Evolutionary conservation across 2,888 invertebrate genomes (phyloP).

Genomic region (Taenaris catops): DNA sequence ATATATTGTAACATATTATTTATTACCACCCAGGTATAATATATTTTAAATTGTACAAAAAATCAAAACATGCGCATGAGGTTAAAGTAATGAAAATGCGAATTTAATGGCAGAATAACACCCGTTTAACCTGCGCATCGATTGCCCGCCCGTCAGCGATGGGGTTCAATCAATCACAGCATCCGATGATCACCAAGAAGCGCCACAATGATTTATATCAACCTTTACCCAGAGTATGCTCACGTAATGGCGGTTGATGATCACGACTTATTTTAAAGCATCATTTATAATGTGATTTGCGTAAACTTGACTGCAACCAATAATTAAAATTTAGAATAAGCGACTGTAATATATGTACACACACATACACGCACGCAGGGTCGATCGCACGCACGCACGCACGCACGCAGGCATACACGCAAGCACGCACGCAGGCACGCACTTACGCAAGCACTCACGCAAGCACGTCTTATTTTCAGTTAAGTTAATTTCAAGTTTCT

Average conservation of each 20-base stretch:
- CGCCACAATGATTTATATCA: slow-evolving; percentile 67
- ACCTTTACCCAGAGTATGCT: slow-evolving; percentile 32
- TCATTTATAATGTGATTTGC: neutral
- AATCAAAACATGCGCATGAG: slow-evolving; percentile 16
- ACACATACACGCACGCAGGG: too few relatives aligned
- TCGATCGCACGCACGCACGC: too few relatives aligned
- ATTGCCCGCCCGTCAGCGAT: slow-evolving; percentile 20
- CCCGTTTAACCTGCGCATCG: slow-evolving; percentile 17
- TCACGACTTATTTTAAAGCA: slow-evolving; percentile 34
- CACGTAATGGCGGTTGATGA: slow-evolving; percentile 31
- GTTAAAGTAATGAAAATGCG: slow-evolving; percentile 21
- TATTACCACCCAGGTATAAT: slow-evolving; percentile 14
- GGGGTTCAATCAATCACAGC: slow-evolving; percentile 55
- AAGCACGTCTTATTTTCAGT: too few relatives aligned
- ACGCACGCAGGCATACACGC: too few relatives aligned
- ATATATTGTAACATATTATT: too few relatives aligned
- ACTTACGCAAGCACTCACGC: too few relatives aligned
- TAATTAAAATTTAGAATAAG: too few relatives aligned
- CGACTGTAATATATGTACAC: too few relatives aligned
- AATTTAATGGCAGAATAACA: slow-evolving; percentile 19
- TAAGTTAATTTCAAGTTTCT: too few relatives aligned
- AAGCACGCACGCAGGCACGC: too few relatives aligned
- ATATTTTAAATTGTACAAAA: slow-evolving; percentile 21
- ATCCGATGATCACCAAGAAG: slow-evolving; percentile 67
- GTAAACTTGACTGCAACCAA: too few relatives aligned